Evolutionary conservation across 2,888 invertebrate genomes (phyloP).

Genomic region (Agriopis marginaria): DNA sequence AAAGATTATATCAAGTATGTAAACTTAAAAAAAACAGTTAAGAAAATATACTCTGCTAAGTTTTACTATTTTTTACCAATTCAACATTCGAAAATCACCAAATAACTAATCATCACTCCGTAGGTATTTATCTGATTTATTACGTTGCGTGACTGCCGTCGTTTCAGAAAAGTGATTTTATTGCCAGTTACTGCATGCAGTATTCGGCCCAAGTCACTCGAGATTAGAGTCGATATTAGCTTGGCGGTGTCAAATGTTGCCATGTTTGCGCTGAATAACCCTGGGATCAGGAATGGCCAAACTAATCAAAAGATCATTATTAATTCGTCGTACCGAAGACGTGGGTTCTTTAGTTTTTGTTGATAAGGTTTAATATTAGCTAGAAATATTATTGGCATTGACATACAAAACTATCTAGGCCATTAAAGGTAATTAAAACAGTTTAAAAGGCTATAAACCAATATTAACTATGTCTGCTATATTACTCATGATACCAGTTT

Average conservation of each 20-base stretch:
- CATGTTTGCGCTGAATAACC: conserved; percentile 75
- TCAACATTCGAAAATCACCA: conserved; percentile 41
- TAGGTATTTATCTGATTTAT: conserved; percentile 79
- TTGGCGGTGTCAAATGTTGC: conserved; percentile 62
- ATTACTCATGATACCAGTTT: too few species aligned
- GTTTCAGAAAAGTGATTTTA: conserved; percentile 80
- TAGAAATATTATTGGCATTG: conserved; percentile 22
- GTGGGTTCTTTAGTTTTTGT: conserved; percentile 38
- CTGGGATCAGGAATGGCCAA: conserved; percentile 74
- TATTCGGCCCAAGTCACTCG: conserved; percentile 58
- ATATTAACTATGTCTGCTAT: neutral
- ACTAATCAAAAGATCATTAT: conserved; percentile 77
- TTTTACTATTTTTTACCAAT: conserved; percentile 1
- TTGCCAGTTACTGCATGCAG: conserved; percentile 60
- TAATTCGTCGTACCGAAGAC: conserved; percentile 58
- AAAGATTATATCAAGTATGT: too few species aligned
- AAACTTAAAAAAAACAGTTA: too few species aligned
- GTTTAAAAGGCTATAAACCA: neutral
- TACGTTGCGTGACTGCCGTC: conserved; percentile 73
- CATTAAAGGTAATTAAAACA: neutral
- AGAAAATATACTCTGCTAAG: too few species aligned
- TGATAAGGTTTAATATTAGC: conserved; percentile 23
- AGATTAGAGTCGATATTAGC: conserved; percentile 60
- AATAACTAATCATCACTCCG: conserved; percentile 61
- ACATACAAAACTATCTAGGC: neutral